Conservation (phyloP, 2,888 invertebrate genomes). For the Tortricodes alternella region DNA sequence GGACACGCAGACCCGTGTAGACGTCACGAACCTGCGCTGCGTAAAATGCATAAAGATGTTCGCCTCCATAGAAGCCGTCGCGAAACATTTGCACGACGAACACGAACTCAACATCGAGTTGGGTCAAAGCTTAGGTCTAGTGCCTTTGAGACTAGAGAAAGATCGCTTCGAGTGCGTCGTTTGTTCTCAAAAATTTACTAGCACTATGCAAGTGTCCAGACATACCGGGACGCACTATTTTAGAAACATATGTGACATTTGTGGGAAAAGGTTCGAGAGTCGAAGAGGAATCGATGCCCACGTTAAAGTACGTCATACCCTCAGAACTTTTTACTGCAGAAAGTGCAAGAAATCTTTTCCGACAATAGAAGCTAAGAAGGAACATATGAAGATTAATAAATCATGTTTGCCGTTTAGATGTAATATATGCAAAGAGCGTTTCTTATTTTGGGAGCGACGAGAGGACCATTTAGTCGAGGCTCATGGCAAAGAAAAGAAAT, state of each 20-base stretch:
- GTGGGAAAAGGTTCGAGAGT: slow-evolving; percentile 34
- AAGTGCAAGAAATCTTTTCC: slow-evolving; percentile 35
- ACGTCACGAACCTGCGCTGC: slow-evolving; percentile 34
- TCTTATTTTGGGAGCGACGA: slow-evolving; percentile 35
- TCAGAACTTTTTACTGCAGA: slow-evolving; percentile 12
- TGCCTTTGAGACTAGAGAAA: slow-evolving; percentile 32
- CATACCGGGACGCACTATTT: slow-evolving; percentile 35
- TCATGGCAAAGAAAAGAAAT: slow-evolving; percentile 37
- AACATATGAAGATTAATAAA: slow-evolving; percentile 35
- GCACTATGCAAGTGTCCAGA: slow-evolving; percentile 27
- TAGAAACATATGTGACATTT: slow-evolving; percentile 35
- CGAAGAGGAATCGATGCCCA: slow-evolving; percentile 18
- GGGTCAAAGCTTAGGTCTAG: slow-evolving; percentile 24
- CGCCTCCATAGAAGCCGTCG: slow-evolving; percentile 24
- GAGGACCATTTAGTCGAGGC: slow-evolving; percentile 37
- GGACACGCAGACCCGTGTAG: slow-evolving; percentile 29
- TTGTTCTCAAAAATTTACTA: slow-evolving; percentile 31
- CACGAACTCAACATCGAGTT: slow-evolving; percentile 32
- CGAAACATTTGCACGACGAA: slow-evolving; percentile 32
- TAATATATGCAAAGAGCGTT: slow-evolving; percentile 37
- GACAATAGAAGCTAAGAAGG: slow-evolving; percentile 38
- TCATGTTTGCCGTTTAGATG: slow-evolving; percentile 39
- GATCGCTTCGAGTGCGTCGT: slow-evolving; percentile 31
- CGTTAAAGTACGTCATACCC: slow-evolving; percentile 15
- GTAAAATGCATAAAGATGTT: slow-evolving; percentile 26